Percentiles rank a stretch among this genome's conserved stretches.
phyloP scores from a whole-genome alignment of 2,113 vertebrate genomes.

The Geococcyx californianus region DNA sequence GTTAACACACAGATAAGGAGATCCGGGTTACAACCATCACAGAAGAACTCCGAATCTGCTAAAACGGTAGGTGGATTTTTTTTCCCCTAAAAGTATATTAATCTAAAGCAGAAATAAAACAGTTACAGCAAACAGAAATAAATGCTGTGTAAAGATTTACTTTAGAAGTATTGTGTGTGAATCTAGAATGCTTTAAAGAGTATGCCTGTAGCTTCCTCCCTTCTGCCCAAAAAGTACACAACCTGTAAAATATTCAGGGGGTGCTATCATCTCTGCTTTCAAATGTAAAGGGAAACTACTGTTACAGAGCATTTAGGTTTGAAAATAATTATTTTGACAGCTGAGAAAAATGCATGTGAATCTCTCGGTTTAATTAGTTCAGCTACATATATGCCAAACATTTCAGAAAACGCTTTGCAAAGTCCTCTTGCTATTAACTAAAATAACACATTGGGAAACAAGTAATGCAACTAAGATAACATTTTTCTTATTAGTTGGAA shows the following conservation, averaged over 20 bases:
- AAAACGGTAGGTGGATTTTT: slow-evolving; percentile 67
- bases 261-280: neutral
- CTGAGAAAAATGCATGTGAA: slow-evolving; percentile 15
- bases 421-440: neutral
- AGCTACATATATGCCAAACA: neutral
- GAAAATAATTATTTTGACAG: neutral
- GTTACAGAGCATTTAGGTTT: neutral
- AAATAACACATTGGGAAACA: neutral
- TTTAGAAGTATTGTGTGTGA: neutral
- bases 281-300: neutral
- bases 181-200: neutral
- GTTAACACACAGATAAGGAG: slow-evolving; percentile 23
- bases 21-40: slow-evolving; percentile 29
- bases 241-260: neutral
- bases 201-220: neutral
- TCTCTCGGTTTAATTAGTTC: slow-evolving; percentile 40
- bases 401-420: neutral
- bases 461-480: neutral
- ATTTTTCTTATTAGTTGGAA: neutral
- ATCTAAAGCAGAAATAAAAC: neutral
- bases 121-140: neutral
- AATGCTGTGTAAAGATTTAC: neutral
- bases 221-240: neutral
- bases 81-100: neutral
- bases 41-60: slow-evolving; percentile 50